Base-by-base conservation (phyloP, 2,113 vertebrate species). In the Picathartes gymnocephalus region DNA sequence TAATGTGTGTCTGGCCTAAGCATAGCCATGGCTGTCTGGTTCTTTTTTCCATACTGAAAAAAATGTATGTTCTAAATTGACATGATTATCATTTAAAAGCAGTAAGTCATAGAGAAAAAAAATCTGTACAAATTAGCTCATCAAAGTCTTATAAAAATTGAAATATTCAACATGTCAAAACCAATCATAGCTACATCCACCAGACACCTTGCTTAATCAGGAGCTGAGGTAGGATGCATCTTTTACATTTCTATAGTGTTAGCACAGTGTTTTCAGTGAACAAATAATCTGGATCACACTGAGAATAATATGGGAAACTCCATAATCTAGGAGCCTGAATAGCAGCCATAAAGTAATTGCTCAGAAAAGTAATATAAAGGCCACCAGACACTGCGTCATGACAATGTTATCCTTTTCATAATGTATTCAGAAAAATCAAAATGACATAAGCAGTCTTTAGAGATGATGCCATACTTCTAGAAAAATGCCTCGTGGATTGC, bases 371-470 rank as follows among this genome's bases (percentile, higher is more conserved):
- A 91, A 82, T 31, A 73, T 47, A 80, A 94, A 94, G 54, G 51
- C 81, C 83, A 92, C 79, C 85, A 96, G 90, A 93, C 72, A 80
- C 54, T 23, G 3, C 86, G 71, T 93, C 93, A 93, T 81, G 58
- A 35, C 27, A 88, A 62, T 66, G 42, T 39, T 83, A 86, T 90
- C 60, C 47, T 78, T 95, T 62, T 50, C 51, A 56, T 66, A 94
- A 70, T n/a, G 50, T 53, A 48, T 81, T 96, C 79, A 78, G 39
- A 88, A 94, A 92, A 88, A 95, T 74, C 44, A 83, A 82, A 93
- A 76, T 92, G 9, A 95, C 81, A 87, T 66, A 90, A 94, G 42
- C 85, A 86, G 54, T 13, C 54, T 73, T 91, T 90, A 85, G 85
- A 24, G 94, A 90, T 4, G 15, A 50, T 76, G n/a, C 45, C 56